Evolutionary conservation across 2,888 invertebrate genomes (phyloP).

Genomic region (Drosophila leonis): DNA sequence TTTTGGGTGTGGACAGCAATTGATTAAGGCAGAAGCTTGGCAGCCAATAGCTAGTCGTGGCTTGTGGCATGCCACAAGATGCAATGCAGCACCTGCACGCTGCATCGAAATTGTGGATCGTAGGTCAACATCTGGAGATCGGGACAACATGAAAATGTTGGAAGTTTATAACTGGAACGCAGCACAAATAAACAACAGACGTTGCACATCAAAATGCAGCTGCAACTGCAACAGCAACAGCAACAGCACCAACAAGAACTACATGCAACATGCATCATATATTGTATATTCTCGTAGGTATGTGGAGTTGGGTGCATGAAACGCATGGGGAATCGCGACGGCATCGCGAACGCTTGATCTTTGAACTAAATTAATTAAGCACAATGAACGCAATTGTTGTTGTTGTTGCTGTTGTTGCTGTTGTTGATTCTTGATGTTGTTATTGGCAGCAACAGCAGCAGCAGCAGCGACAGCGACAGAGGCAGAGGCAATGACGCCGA

Average conservation of each 20-base stretch:
- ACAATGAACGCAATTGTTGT: slow-evolving; percentile 84
- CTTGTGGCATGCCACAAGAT: background rate
- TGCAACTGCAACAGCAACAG: slow-evolving; percentile 41
- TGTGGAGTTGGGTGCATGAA: background rate
- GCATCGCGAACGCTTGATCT: slow-evolving; percentile 82
- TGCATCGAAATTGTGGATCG: background rate
- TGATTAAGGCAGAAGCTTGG: background rate
- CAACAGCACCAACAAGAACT: slow-evolving; percentile 22
- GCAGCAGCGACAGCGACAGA: slow-evolving; percentile 11
- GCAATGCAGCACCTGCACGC: slow-evolving; percentile 1
- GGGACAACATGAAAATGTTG: slow-evolving; percentile 19
- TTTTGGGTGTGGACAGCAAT: slow-evolving; percentile 32
- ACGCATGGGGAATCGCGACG: slow-evolving; percentile 65
- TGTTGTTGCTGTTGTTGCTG: slow-evolving; percentile 17
- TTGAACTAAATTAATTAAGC: slow-evolving; percentile 86
- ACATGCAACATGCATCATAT: slow-evolving; percentile 37
- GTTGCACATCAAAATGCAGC: slow-evolving; percentile 58
- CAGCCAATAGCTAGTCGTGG: no score
- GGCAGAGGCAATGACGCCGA: background rate
- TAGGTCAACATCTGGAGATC: slow-evolving; percentile 47
- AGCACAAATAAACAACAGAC: slow-evolving; percentile 59
- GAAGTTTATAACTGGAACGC: slow-evolving; percentile 53
- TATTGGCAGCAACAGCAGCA: slow-evolving; percentile 14
- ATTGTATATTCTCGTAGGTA: slow-evolving; percentile 4
- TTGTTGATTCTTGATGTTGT: slow-evolving; percentile 7